A percentile compares a stretch with the other conserved stretches of the same genome.
These are phyloP conservation scores for Ormyrus nitidulus DNA, from an alignment of 2,888 invertebrate genomes.

Conservation along the genomic window DNA sequence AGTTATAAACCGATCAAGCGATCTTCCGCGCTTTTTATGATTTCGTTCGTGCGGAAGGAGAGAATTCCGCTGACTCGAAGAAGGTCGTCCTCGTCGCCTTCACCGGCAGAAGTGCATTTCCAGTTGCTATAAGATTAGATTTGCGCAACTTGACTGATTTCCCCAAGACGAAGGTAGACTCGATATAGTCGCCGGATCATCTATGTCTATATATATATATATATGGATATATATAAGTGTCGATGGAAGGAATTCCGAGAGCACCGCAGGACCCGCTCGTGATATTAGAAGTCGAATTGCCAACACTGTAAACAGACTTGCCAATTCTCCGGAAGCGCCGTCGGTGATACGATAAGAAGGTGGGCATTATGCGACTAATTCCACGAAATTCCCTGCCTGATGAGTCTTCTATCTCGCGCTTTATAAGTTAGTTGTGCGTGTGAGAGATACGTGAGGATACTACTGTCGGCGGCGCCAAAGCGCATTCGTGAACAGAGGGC, in stretches of 20 bases:
- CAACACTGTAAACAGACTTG: conserved; percentile 11
- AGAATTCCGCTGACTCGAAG: background rate
- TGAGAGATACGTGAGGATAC: no score
- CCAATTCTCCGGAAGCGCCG: background rate
- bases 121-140: conserved; percentile 5
- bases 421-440: no score
- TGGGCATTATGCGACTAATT: no score
- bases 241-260: conserved; percentile 1
- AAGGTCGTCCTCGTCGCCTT: background rate
- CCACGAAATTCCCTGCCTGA: no score
- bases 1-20: conserved; percentile 2
- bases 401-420: no score
- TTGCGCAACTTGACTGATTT: conserved; percentile 13
- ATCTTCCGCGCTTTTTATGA: background rate
- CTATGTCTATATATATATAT: background rate
- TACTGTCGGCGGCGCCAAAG: no score
- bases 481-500: no score
- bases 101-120: background rate
- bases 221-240: background rate
- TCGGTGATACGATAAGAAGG: no score
- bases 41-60: background rate
- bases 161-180: background rate
- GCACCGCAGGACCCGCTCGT: background rate
- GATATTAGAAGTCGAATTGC: conserved; percentile 13
- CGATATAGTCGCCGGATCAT: background rate